These are phyloP conservation scores for Drosophila rhopaloa DNA, from an alignment of 1,140 invertebrate species.

Conservation along the genomic window DNA sequence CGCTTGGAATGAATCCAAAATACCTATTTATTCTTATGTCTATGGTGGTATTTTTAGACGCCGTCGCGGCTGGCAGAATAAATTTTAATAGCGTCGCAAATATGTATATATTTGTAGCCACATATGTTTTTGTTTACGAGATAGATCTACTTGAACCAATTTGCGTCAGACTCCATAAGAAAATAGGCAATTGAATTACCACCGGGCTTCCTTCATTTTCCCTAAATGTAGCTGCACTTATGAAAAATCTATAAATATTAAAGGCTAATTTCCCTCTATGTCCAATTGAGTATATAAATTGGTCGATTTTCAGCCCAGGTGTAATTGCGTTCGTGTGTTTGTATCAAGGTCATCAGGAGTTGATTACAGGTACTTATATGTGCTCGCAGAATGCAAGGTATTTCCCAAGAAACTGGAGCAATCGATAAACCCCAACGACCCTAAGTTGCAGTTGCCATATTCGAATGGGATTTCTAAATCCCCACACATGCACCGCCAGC, in stretches of 20 bases:
- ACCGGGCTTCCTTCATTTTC: neutral
- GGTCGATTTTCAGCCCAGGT: constrained; percentile 31
- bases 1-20: constrained; percentile 69
- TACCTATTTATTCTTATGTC: constrained; percentile 32
- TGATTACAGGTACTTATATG: constrained; percentile 24
- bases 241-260: constrained; percentile 45
- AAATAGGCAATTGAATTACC: neutral
- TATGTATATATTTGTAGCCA: constrained; percentile 16
- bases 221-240: constrained; percentile 1
- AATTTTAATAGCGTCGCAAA: constrained; percentile 55
- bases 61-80: constrained; percentile 45
- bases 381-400: constrained; percentile 32
- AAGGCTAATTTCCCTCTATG: constrained; percentile 41
- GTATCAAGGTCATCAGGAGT: constrained; percentile 31
- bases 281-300: constrained; percentile 35
- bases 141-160: constrained; percentile 16
- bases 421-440: constrained; percentile 36
- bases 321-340: constrained; percentile 22
- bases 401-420: constrained; percentile 38
- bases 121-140: constrained; percentile 22
- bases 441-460: constrained; percentile 11
- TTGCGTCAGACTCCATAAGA: constrained; percentile 32
- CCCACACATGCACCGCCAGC: neutral
- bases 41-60: constrained; percentile 41
- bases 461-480: constrained; percentile 11